Percentiles rank a stretch among this genome's conserved stretches.
Evolutionary conservation across 2,797 vertebrate genomes (phyloP).

Genomic region (Ctenopoma kingsleyae): DNA sequence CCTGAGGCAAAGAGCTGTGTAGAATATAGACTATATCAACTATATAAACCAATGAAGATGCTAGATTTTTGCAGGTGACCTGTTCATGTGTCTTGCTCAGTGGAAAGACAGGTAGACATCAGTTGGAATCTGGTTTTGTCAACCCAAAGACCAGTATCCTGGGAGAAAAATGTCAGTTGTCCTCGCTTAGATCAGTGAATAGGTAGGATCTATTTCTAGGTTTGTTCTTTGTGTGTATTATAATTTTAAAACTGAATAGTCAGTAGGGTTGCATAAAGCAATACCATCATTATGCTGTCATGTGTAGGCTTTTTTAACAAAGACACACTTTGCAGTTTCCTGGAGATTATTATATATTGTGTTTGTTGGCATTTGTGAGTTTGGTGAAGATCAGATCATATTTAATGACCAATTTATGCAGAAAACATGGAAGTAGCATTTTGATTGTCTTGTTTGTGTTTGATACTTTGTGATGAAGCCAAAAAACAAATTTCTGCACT

Average conservation of each 20-base stretch:
- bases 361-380: too few relatives aligned
- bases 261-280: background rate
- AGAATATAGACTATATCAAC: slow-evolving; percentile 5
- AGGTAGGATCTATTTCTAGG: slow-evolving; percentile 52
- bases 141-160: slow-evolving; percentile 66
- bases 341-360: too few relatives aligned
- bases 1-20: slow-evolving; percentile 33
- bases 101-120: slow-evolving; percentile 62
- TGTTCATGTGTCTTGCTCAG: slow-evolving; percentile 67
- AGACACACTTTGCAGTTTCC: too few relatives aligned
- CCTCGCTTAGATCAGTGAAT: slow-evolving; percentile 76
- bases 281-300: background rate
- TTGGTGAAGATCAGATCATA: too few relatives aligned
- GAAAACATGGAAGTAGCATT: too few relatives aligned
- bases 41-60: background rate
- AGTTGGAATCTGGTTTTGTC: slow-evolving; percentile 65
- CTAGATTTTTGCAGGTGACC: background rate
- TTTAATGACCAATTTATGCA: too few relatives aligned
- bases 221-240: slow-evolving; percentile 42
- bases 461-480: background rate
- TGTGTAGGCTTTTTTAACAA: too few relatives aligned
- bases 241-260: slow-evolving; percentile 14
- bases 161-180: slow-evolving; percentile 71
- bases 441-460: background rate
- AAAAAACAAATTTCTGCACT: slow-evolving; percentile 2